Evolutionary conservation across 2,888 invertebrate genomes (phyloP), one percentile per base, ranked within the genome.

Genomic region (Oscheius sp.): DNA sequence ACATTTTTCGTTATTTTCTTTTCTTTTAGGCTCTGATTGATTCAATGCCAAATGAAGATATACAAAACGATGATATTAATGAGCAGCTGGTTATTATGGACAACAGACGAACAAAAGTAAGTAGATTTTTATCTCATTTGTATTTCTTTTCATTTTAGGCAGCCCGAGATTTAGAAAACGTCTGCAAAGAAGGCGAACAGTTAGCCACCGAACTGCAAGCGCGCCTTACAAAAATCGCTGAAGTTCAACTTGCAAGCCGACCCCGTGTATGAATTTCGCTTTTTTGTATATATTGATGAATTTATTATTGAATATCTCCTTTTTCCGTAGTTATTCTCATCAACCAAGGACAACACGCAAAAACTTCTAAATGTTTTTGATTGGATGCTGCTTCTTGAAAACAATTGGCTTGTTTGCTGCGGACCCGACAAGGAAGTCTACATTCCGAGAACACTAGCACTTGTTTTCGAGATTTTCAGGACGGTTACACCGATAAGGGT

Each of bases 11-110:
- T n/a, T n/a, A n/a, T n/a, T n/a, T n/a, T 13, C 49, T 7, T 18
- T 18, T 49, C 13, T 3, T 21, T 49, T 63, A 82, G 80, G 76
- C 83, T 12, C 72, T 87, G 6, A 85, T 87, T 64, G 87, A 87
- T 59, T 80, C 86, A 7, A 77, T 87, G 46, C 86, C 87, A 12
- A 73, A 76, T 18, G 81, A 82, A 43, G 75, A 74, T 12, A 66
- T 46, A 49, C 43, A 29, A 16, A 58, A 56, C 29, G 84, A 80
- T 18, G 83, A 84, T 45, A 76, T 74, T 52, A 69, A 76, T 41
- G 78, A 79, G 45, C 69, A 58, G 43, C 73, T 68, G 69, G 73
- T 80, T 27, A 55, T 66, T 16, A 75, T 74, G 23, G 79, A 82
- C 53, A 52, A 56, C 46, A 78, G 79, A 43, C 75, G 76, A 55